phyloP scores from a whole-genome alignment of 30 jellyfish, hydroid and myxozoan genomes.

The Sanderia malayensis region DNA sequence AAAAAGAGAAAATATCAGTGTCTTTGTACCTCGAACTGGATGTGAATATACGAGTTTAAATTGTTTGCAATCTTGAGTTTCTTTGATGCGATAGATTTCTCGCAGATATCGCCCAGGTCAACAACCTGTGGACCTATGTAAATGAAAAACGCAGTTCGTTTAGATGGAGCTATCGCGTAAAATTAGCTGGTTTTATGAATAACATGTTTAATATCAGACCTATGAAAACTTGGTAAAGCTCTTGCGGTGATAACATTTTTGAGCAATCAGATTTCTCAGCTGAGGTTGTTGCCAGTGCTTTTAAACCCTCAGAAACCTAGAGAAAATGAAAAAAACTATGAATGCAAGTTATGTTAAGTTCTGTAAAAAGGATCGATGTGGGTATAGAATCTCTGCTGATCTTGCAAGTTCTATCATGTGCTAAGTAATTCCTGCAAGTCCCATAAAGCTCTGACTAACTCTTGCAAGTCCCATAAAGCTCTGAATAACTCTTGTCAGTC shows the following conservation, averaged over 20 bases:
- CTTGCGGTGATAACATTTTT: slow-evolving; percentile 67
- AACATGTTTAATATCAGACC: slow-evolving; percentile 47
- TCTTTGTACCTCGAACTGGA: slow-evolving; percentile 62
- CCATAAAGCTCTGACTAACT: too few species aligned
- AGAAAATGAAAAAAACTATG: background rate
- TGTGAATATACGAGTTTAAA: slow-evolving; percentile 24
- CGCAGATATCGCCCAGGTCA: slow-evolving; percentile 89
- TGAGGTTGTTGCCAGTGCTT: slow-evolving; percentile 77
- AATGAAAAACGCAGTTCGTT: too few species aligned
- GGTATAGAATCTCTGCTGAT: too few species aligned
- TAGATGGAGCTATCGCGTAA: too few species aligned
- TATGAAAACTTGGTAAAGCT: slow-evolving; percentile 60
- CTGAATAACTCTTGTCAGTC: too few species aligned
- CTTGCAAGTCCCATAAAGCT: too few species aligned
- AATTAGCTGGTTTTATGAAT: too few species aligned
- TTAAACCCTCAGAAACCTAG: slow-evolving; percentile 73
- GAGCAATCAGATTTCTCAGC: slow-evolving; percentile 64
- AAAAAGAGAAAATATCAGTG: too few species aligned
- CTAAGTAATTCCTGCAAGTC: too few species aligned
- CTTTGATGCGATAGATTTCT: slow-evolving; percentile 58
- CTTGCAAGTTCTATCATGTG: too few species aligned
- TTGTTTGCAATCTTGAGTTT: slow-evolving; percentile 69
- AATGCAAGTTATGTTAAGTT: too few species aligned
- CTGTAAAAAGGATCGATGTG: background rate
- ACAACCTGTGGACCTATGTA: slow-evolving; percentile 56